Evolutionary conservation across 2,113 vertebrate species (phyloP), one percentile per base, ranked within the genome.

Genomic region (Anhinga anhinga): DNA sequence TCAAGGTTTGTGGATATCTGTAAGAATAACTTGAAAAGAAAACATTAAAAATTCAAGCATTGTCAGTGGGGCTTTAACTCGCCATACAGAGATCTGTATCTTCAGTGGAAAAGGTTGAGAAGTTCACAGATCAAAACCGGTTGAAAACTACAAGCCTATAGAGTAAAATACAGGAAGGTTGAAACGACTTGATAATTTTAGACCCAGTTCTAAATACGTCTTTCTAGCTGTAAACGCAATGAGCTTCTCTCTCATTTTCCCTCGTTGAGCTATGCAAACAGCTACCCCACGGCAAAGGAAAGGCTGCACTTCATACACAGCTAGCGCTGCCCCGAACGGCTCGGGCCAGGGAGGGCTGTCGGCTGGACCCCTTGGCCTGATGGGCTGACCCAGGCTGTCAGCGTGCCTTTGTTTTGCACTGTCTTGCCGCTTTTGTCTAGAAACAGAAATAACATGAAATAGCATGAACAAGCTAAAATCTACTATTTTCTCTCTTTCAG

Each of bases 1-100:
- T 89, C 77, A 52, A 74, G 38, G 36, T 93, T 79, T 91, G 38
- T 50, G 38, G n/a, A 27, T 67, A 78, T 56, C 69, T 84, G 34
- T 36, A 85, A 91, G 61, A 61, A 27, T 65, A 87, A 74, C 69
- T 76, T 85, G 70, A 91, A 95, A 92, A 88, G 55, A 66, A 95
- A 91, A 66, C 27, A 85, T 90, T 79, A 93, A 94, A 93, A 95
- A 94, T 89, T 85, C 81, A 93, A 80, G 36, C 44, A 82, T 89
- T 87, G 70, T 94, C 93, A 93, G 74, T 34, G 40, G 30, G 66
- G 66, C 23, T 90, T 96, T 93, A 85, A 69, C 40, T 95, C 49
- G 42, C 70, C 58, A 47, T 82, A 36, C 27, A 74, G 18, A 86
- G 81, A 84, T 30, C 26, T 71, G 42, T 81, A 71, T 70, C 55